A percentile compares a stretch with the other conserved stretches of the same genome.
phyloP scores from a whole-genome alignment of 2,888 invertebrate genomes.

The Colletes collaris region DNA sequence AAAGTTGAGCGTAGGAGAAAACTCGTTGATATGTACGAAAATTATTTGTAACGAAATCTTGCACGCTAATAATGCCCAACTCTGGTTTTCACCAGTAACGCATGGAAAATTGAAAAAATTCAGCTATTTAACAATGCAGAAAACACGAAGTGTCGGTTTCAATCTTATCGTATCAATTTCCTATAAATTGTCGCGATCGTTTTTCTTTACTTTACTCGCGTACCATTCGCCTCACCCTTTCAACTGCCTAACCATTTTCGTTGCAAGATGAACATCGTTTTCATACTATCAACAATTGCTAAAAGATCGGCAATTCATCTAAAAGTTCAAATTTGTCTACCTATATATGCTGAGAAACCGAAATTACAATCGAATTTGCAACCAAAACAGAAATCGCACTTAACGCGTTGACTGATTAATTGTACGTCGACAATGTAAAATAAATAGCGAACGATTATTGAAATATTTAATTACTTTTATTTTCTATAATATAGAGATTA shows the following conservation, averaged over 20 bases:
- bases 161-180: conserved; percentile 14
- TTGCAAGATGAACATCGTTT: too few species aligned
- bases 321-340: not conserved
- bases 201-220: not conserved
- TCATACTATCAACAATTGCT: too few species aligned
- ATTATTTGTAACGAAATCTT: not conserved
- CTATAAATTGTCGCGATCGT: conserved; percentile 10
- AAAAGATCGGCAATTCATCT: conserved; percentile 1
- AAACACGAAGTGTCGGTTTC: not conserved
- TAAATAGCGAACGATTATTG: too few species aligned
- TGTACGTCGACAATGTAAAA: too few species aligned
- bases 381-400: too few species aligned
- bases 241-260: too few species aligned
- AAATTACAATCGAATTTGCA: too few species aligned
- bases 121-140: not conserved
- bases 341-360: too few species aligned
- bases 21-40: not conserved
- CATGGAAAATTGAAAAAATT: not conserved
- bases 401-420: not conserved
- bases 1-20: conserved; percentile 4
- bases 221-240: not conserved
- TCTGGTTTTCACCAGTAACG: not conserved
- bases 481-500: too few species aligned
- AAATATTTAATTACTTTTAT: too few species aligned
- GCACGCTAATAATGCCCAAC: conserved; percentile 28